Evolutionary conservation across 92 coral and sea anemone genomes (phyloP).

Genomic region (Epizoanthus illoricatus): DNA sequence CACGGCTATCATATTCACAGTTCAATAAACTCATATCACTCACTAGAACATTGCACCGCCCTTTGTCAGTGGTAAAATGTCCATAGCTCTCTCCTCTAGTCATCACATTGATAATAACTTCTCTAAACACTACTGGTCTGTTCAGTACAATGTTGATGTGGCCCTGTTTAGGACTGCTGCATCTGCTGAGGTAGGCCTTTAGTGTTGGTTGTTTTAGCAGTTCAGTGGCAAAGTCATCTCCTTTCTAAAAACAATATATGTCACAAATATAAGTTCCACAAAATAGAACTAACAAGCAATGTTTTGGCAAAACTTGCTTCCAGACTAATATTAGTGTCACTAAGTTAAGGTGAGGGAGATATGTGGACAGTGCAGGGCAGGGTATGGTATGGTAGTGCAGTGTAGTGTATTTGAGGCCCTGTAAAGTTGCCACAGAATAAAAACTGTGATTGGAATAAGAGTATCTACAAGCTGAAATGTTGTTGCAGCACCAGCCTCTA

Average conservation of each 20-base stretch:
- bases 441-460: too few species aligned
- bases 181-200: slow-evolving; percentile 1
- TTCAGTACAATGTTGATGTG: slow-evolving; percentile 48
- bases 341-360: too few species aligned
- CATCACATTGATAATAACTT: slow-evolving; percentile 42
- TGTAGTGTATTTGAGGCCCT: too few species aligned
- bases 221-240: not conserved
- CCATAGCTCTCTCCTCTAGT: slow-evolving; percentile 42
- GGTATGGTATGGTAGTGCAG: too few species aligned
- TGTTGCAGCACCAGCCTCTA: too few species aligned
- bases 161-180: slow-evolving; percentile 44
- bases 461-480: too few species aligned
- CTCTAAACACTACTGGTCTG: slow-evolving; percentile 28
- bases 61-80: not conserved
- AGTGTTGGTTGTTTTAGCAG: not conserved
- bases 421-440: too few species aligned
- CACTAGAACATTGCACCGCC: slow-evolving; percentile 1
- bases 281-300: too few species aligned
- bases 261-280: not conserved
- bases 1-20: not conserved
- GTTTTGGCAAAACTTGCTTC: too few species aligned
- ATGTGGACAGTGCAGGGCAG: too few species aligned
- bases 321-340: too few species aligned
- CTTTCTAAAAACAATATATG: not conserved
- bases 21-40: slow-evolving; percentile 4